Base-by-base conservation (phyloP, 2,888 invertebrate genomes). In the Keiferia lycopersicella region DNA sequence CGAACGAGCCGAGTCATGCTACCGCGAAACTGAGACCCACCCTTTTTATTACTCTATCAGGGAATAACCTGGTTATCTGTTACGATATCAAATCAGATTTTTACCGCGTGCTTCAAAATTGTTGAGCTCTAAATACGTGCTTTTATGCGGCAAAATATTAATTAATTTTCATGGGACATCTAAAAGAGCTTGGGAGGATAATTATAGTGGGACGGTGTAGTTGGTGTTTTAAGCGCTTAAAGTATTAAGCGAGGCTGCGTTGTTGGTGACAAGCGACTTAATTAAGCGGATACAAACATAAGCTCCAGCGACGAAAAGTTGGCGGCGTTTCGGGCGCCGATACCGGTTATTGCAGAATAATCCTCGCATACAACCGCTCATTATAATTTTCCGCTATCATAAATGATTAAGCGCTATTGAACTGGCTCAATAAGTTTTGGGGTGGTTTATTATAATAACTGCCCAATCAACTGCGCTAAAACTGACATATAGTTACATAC, bases 191-290 rank as follows among this genome's bases (percentile, higher is more conserved):
- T 77, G 80, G 80, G 79, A 78, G 80, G 81, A 83, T 82, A 56
- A 51, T 56, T 78, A 76, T 79, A 82, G 77, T 78, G 79, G 79
- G 82, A 79, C 80, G 82, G 77, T 80, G 81, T 83, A 86, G 84
- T 86, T 84, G 81, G 78, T 77, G 83, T 84, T 84, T 79, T 82
- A 85, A 84, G 77, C 81, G 84, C 84, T 87, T 85, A 84, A 86
- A 82, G 83, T 82, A 86, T 83, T 83, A 86, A 82, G 80, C 79
- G 72, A 75, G 68, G 80, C 84, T 81, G 82, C 79, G 80, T 79
- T 77, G 82, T 73, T 74, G 78, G 77, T 82, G 83, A 85, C 86
- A 84, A 86, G 86, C 77, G 79, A 84, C 83, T 86, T 88, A 86
- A 88, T 87, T 86, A 85, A 85, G 78, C 76, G 71, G 75, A 75